Evolutionary conservation across 2,888 invertebrate species (phyloP), one percentile per base, ranked within the genome.

Genomic region (Rhingia rostrata): DNA sequence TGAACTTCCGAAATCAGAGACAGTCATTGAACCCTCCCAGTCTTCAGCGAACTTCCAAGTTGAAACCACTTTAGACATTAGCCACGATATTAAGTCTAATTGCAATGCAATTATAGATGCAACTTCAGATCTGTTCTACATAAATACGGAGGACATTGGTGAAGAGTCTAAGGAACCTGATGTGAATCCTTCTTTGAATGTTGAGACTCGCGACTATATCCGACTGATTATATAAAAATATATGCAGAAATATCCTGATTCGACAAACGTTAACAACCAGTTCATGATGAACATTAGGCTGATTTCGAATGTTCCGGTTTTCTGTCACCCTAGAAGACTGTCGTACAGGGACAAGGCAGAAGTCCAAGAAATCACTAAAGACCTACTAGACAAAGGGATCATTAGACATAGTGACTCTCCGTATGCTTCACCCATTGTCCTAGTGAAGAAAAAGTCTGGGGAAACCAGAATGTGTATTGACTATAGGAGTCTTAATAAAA

Each of bases 141-240:
- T 41, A 41, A 41, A 41, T 41, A 41, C 41, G 10, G 41, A 41
- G 41, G 41, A 41, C n/a, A 41, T 10, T 41, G 10, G 41, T 43
- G 4, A 12, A n/a, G 12, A 12, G 43, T 10, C 43, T 2, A 63
- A 72, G 30, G 86, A 86, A n/a, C 83, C 89, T 4, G 6, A 45
- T 45, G 12, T 45, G 12, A 45, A 45, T 12, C 9, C 22, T 22
- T 22, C 22, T 22, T 22, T 22, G 22, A 22, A 22, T 22, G 22
- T 22, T 22, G 22, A 22, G 22, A 22, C 22, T 22, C 22, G 22
- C 22, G 22, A 22, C 22, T 22, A 22, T 22, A 22, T 22, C 22
- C 22, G 22, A 22, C 22, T 22, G 22, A 22, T 22, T 22, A 22
- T 22, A 22, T 22, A 1, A 22, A 22, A 22, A 22, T 22, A 22